Evolutionary conservation across 2,113 vertebrate genomes (phyloP).

Genomic region (Lepus timidus): DNA sequence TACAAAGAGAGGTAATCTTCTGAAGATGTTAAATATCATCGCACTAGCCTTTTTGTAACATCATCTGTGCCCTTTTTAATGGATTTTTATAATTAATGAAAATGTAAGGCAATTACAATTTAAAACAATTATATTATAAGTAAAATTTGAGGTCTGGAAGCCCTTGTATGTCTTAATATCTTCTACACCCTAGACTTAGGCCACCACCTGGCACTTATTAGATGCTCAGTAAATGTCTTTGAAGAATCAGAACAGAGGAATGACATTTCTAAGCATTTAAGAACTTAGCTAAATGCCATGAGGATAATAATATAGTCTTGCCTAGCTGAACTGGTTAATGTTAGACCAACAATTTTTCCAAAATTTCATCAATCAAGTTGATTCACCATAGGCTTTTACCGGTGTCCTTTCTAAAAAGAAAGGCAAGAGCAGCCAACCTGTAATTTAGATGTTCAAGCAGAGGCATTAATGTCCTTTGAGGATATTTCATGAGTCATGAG

Average conservation of each 20-base stretch:
- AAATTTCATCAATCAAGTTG: conserved; percentile 39
- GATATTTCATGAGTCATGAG: conserved; percentile 8
- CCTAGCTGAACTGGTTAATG: conserved; percentile 59
- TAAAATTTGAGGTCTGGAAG: not conserved
- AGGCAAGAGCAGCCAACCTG: conserved; percentile 29
- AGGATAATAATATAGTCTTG: conserved; percentile 51
- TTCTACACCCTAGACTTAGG: not conserved
- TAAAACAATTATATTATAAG: not conserved
- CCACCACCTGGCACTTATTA: not conserved
- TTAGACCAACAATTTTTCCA: conserved; percentile 35
- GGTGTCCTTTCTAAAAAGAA: conserved; percentile 65
- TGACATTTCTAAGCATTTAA: not conserved
- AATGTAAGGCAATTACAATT: conserved; percentile 14
- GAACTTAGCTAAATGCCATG: conserved; percentile 13
- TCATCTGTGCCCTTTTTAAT: not conserved
- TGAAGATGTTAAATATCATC: not conserved
- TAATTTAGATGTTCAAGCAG: not conserved
- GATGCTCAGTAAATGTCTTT: not conserved
- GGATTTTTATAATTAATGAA: conserved; percentile 53
- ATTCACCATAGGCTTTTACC: conserved; percentile 68
- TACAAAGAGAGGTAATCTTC: not conserved
- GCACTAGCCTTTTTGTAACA: not conserved
- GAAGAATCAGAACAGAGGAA: conserved; percentile 27
- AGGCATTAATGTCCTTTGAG: conserved; percentile 59
- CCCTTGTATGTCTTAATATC: not conserved